Conservation (phyloP, 2,113 vertebrate species). For the Pipra filicauda region DNA sequence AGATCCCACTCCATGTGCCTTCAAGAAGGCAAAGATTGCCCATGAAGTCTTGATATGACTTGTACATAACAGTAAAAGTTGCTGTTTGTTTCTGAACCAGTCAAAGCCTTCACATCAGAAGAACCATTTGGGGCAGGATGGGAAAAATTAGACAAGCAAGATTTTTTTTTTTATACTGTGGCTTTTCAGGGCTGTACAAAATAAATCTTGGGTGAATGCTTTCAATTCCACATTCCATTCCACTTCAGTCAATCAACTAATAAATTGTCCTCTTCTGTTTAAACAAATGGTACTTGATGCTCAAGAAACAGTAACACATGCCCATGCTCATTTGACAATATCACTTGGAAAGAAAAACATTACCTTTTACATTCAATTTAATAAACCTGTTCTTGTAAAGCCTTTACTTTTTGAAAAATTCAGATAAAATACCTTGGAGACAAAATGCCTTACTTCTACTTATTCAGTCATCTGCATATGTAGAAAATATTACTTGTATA, state of each 20-base stretch:
- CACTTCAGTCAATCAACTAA: background rate
- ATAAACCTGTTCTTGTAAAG: background rate
- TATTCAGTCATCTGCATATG: background rate
- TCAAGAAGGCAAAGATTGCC: background rate
- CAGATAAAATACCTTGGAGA: background rate
- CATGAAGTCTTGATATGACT: background rate
- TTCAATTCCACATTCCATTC: background rate
- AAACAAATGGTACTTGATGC: background rate
- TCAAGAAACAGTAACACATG: background rate
- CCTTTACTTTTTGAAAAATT: background rate
- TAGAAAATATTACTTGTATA: background rate
- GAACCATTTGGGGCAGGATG: rapidly evolving
- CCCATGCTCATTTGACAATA: background rate
- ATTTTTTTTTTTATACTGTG: background rate
- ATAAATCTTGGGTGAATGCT: background rate
- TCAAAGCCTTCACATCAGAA: background rate
- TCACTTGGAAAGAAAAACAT: background rate
- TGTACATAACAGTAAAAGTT: background rate
- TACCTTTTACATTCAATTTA: background rate
- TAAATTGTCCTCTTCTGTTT: background rate
- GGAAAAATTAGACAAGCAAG: background rate
- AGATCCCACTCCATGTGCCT: background rate
- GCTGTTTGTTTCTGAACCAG: background rate
- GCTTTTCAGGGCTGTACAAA: background rate
- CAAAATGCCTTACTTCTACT: background rate